Evolutionary conservation across 2,888 invertebrate genomes (phyloP).

Genomic region (Nemurella pictetii): DNA sequence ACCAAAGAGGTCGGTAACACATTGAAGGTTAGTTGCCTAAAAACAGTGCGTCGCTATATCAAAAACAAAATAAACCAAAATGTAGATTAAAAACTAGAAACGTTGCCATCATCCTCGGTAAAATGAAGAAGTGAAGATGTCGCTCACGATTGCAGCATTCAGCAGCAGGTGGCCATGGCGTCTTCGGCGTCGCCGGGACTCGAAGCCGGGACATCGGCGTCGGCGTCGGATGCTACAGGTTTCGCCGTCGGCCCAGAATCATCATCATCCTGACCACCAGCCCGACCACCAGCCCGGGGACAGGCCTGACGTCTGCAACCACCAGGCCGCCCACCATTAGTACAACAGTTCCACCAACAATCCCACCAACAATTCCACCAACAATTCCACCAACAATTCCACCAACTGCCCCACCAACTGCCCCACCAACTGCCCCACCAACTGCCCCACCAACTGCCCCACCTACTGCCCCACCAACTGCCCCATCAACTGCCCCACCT

Average conservation of each 20-base stretch:
- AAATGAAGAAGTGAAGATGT: no score
- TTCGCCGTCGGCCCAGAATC: neutral
- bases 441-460: no score
- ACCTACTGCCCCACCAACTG: neutral
- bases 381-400: neutral
- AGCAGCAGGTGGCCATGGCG: neutral
- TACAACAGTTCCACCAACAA: neutral
- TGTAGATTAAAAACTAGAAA: no score
- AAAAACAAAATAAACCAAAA: no score
- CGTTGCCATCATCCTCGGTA: no score
- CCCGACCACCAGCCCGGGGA: neutral
- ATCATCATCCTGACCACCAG: neutral
- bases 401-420: no score
- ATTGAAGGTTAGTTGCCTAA: no score
- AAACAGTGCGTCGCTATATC: no score
- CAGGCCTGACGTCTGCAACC: neutral
- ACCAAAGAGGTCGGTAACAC: no score
- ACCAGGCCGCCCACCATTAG: neutral
- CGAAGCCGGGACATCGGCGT: neutral
- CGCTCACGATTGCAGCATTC: no score
- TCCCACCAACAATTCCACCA: neutral
- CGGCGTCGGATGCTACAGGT: neutral
- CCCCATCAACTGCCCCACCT: neutral
- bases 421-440: no score
- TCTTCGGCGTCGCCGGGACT: neutral